Conservation (phyloP, 1,140 invertebrate genomes). For the Hesperophylax magnus region DNA sequence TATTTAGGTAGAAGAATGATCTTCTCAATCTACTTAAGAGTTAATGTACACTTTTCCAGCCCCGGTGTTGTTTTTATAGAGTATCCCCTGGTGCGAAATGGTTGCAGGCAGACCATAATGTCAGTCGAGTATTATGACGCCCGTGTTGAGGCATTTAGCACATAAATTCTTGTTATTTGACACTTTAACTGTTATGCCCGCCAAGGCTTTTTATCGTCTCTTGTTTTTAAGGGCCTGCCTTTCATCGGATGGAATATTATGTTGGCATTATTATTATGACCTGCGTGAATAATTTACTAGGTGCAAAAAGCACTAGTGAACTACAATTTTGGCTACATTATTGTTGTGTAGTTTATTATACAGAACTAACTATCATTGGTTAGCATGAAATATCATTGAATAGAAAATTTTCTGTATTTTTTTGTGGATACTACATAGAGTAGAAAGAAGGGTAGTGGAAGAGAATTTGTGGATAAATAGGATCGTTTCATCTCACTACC, state of each 20-base stretch:
- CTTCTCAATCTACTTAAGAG: slow-evolving; percentile 26
- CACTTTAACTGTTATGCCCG: slow-evolving; percentile 47
- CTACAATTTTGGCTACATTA: too few species aligned
- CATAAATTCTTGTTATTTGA: slow-evolving; percentile 57
- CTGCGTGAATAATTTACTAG: slow-evolving; percentile 8
- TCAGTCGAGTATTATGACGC: slow-evolving; percentile 33
- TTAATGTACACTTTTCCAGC: neutral
- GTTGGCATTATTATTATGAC: neutral
- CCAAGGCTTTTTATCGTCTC: slow-evolving; percentile 17
- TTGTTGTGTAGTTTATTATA: too few species aligned
- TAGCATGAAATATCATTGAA: too few species aligned
- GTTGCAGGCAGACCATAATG: slow-evolving; percentile 33
- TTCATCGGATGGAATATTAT: slow-evolving; percentile 20
- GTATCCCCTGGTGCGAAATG: slow-evolving; percentile 11
- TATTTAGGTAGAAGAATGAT: neutral
- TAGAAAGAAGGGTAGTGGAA: too few species aligned
- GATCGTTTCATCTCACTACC: too few species aligned
- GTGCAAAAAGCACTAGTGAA: too few species aligned
- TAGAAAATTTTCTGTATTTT: too few species aligned
- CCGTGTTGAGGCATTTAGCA: slow-evolving; percentile 49
- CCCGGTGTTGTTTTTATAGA: slow-evolving; percentile 28
- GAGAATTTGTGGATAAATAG: too few species aligned
- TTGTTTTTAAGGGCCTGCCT: neutral
- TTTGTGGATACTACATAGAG: too few species aligned
- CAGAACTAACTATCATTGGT: too few species aligned